These are phyloP conservation scores for Phataginus tricuspis DNA, from an alignment of 2,797 vertebrate genomes.

Conservation along the genomic window DNA sequence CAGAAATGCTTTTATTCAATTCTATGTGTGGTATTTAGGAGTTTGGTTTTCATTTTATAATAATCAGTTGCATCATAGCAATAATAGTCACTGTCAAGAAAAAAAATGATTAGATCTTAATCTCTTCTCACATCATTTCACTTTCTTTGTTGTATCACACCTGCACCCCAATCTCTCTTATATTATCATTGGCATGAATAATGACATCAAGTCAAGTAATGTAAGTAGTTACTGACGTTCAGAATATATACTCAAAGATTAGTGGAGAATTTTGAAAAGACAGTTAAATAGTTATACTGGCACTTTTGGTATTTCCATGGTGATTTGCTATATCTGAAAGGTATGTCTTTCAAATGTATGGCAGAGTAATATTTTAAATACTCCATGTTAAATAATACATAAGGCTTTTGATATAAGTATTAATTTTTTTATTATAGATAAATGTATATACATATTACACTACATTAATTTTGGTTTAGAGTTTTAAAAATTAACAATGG, in stretches of 20 bases:
- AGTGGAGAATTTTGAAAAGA: not conserved
- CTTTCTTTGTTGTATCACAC: not conserved
- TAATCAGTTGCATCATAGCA: not conserved
- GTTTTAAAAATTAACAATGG: not conserved
- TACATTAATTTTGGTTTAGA: not conserved
- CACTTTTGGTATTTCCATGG: not conserved
- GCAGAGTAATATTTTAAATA: not conserved
- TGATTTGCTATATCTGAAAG: not conserved
- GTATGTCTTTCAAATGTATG: not conserved
- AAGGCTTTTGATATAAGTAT: not conserved
- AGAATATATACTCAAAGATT: not conserved
- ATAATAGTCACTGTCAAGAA: not conserved
- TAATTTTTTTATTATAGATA: not conserved
- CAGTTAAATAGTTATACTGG: not conserved
- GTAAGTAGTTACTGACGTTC: not conserved
- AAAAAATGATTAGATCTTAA: not conserved
- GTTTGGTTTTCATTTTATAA: constrained; percentile 20
- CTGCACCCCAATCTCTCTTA: not conserved
- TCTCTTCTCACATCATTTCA: not conserved
- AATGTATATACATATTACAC: not conserved
- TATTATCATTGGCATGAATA: not conserved
- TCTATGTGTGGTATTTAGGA: not conserved
- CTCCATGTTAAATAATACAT: not conserved
- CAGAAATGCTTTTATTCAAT: not conserved
- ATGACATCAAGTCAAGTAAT: not conserved